Conservation (phyloP, 37 sponge, comb jelly and placozoan species). For the Beroe forskalii region DNA sequence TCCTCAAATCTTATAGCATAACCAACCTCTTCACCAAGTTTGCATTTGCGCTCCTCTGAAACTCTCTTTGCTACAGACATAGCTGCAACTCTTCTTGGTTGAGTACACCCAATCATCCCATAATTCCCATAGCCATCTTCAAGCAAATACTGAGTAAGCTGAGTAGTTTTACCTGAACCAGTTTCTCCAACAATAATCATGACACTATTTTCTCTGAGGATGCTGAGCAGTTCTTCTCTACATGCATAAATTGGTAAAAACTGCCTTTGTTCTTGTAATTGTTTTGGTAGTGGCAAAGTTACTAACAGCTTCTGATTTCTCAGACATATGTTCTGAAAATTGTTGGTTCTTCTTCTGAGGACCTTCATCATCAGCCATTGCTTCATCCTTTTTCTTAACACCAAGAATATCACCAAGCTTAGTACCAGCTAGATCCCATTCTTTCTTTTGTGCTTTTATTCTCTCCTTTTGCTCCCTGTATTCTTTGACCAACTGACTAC, state of each 20-base stretch:
- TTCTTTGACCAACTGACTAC: slow-evolving; percentile 82
- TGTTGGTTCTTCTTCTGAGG: slow-evolving; percentile 89
- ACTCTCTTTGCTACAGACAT: slow-evolving; percentile 99
- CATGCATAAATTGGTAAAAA: slow-evolving; percentile 94
- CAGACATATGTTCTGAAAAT: slow-evolving; percentile 89
- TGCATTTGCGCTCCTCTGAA: slow-evolving; percentile 83
- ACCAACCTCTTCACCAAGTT: slow-evolving; percentile 92
- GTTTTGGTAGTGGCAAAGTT: slow-evolving; percentile 89
- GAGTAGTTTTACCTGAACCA: slow-evolving; percentile 98
- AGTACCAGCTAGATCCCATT: slow-evolving; percentile 96
- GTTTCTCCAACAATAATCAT: slow-evolving; percentile 98
- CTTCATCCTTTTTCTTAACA: slow-evolving; percentile 84
- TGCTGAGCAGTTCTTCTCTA: slow-evolving; percentile 80
- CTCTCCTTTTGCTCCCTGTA: slow-evolving; percentile 95
- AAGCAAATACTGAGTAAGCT: slow-evolving; percentile 94
- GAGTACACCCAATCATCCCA: slow-evolving; percentile 99
- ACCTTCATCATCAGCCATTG: slow-evolving; percentile 74
- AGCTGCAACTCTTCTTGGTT: slow-evolving; percentile 98
- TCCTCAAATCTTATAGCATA: slow-evolving; percentile 99
- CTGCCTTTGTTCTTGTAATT: slow-evolving; percentile 87
- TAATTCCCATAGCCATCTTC: slow-evolving; percentile 88
- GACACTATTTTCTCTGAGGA: slow-evolving; percentile 92
- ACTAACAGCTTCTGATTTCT: slow-evolving; percentile 81
- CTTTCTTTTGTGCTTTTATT: slow-evolving; percentile 94
- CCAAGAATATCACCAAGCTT: slow-evolving; percentile 92